Evolutionary conservation across 2,113 vertebrate genomes (phyloP).

Genomic region (Scortum barcoo): DNA sequence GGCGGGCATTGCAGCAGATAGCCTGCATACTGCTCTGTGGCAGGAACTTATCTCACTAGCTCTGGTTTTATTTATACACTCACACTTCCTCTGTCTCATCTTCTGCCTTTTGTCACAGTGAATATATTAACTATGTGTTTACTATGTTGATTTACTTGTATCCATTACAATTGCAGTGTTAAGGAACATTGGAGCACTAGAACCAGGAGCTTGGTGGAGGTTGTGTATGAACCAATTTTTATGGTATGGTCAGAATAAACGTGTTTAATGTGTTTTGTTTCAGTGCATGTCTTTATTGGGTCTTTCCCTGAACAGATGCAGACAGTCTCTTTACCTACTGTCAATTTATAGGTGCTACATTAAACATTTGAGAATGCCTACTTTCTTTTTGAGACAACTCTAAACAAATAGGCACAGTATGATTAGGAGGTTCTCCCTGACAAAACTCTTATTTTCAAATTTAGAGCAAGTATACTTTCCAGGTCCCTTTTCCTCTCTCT

Average conservation of each 20-base stretch:
- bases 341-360: background rate
- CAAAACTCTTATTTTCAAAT: no score
- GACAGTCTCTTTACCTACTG: no score
- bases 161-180: background rate
- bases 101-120: conserved; percentile 52
- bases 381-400: conserved; percentile 1
- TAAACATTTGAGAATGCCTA: background rate
- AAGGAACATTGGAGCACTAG: background rate
- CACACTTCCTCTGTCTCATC: conserved; percentile 71
- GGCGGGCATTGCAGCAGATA: background rate
- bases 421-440: no score
- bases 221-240: background rate
- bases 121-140: background rate
- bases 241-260: background rate
- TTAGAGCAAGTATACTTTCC: no score
- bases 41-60: conserved; percentile 62
- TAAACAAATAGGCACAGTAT: no score
- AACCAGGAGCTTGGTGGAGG: no score
- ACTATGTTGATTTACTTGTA: background rate
- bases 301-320: background rate
- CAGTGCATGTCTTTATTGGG: background rate
- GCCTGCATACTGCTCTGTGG: background rate
- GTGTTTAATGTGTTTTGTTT: background rate
- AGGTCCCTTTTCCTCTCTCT: no score
- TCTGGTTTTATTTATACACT: conserved; percentile 61